Evolutionary conservation across 2,797 vertebrate species (phyloP).

Genomic region (Parotocinclus haroldoi): DNA sequence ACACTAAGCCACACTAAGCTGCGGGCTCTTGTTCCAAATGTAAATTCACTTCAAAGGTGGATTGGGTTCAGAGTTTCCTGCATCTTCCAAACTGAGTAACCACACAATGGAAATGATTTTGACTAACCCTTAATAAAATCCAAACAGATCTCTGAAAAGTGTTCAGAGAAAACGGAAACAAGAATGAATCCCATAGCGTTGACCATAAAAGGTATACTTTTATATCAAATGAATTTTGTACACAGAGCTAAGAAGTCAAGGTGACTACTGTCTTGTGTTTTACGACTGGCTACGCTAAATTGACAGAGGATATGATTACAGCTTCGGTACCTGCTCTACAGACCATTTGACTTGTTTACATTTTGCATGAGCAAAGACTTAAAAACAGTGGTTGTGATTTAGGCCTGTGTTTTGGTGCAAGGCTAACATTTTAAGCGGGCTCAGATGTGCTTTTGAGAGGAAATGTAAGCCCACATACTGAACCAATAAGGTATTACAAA

Average conservation of each 20-base stretch:
- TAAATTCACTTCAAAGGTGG: constrained; percentile 28
- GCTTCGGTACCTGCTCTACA: constrained; percentile 40
- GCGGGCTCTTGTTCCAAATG: constrained; percentile 21
- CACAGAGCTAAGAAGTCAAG: constrained; percentile 13
- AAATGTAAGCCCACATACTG: constrained; percentile 33
- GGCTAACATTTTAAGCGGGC: constrained; percentile 19
- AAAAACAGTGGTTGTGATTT: constrained; percentile 29
- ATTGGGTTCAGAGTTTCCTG: constrained; percentile 11
- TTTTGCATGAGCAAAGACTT: constrained; percentile 34
- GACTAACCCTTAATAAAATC: constrained; percentile 6
- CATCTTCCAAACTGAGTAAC: constrained; percentile 15
- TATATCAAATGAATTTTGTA: constrained; percentile 30
- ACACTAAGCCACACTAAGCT: constrained; percentile 36
- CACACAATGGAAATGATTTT: constrained; percentile 1
- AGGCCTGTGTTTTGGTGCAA: constrained; percentile 29
- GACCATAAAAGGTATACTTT: constrained; percentile 25
- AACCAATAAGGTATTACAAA: constrained; percentile 35
- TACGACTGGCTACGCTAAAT: constrained; percentile 42
- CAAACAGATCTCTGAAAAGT: constrained; percentile 14
- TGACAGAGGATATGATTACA: constrained; percentile 46
- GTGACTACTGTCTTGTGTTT: constrained; percentile 30
- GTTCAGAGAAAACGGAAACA: constrained; percentile 1
- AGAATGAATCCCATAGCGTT: constrained; percentile 22
- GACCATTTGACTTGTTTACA: constrained; percentile 47
- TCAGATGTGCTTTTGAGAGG: constrained; percentile 31